Base-by-base conservation (phyloP, 1,140 invertebrate species). In the Leptonema lineaticorne region DNA sequence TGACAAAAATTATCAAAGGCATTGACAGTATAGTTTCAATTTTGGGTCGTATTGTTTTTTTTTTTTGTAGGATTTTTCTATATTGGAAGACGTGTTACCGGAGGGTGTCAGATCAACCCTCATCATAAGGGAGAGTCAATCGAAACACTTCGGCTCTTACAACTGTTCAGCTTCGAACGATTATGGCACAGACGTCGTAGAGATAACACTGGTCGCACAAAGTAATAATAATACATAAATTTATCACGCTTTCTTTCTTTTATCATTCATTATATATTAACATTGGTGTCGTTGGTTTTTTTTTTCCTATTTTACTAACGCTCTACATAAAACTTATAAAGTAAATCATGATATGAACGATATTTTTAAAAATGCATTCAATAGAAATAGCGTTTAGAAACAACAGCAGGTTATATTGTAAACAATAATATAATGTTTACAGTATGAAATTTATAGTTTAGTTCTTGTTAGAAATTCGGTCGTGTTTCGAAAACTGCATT, bases 141-240 rank as follows among this genome's bases (percentile, higher is more conserved):
- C 89, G 20, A 87, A 86, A 65, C 93, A 97, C 78, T 97, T 95
- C 77, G 95, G 95, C n/a, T 84, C 88, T 71, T 98, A 97, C 83
- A 97, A 97, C 81, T 98, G 96, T 79, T 93, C 94, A 28, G 94
- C 96, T 3, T 87, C 88, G 37, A 98, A 98, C 79, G 88, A 90
- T 53, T 96, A 93, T 76, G 95, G 96, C 22, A 88, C 88, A 30
- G 93, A 95, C 76, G 88, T 88, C 1, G 84, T 92, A 68, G 87
- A 93, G 73, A 96, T 98, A 68, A 88, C 87, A 28, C 82, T 98
- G 63, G 88, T 89, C 76, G 89, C 92, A 73, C 92, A 95, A 84
- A 92, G 95, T 97, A 88, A 92, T 53, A 20, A 53, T 26, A 7
- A 11, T 24, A 26, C 4, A 53, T 53, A 53, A 26, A 7, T 11